Percentiles rank a stretch among this genome's conserved stretches.
These are phyloP conservation scores for Tachina grossa DNA, from an alignment of 2,888 invertebrate species.

Conservation along the genomic window DNA sequence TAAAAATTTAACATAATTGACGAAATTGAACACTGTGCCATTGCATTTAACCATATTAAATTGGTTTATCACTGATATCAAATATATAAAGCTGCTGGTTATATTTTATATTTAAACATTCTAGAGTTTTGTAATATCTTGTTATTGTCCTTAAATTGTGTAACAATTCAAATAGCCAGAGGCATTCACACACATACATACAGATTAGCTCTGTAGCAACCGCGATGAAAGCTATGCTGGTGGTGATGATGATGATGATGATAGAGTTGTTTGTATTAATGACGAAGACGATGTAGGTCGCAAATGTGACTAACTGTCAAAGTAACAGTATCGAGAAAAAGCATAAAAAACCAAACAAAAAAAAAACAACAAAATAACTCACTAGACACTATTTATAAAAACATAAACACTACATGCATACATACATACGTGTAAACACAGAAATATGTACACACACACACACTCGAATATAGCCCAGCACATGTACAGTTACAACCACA, in stretches of 20 bases:
- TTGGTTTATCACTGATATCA: background rate
- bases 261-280: slow-evolving; percentile 31
- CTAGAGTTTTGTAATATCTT: slow-evolving; percentile 25
- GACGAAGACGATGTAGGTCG: slow-evolving; percentile 64
- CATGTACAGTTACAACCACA: slow-evolving; percentile 3
- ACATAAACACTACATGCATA: slow-evolving; percentile 7
- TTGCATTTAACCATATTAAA: background rate
- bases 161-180: slow-evolving; percentile 50
- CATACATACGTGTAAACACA: background rate
- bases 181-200: slow-evolving; percentile 21
- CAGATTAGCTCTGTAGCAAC: background rate
- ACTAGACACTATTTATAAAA: slow-evolving; percentile 69
- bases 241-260: slow-evolving; percentile 41
- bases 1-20: too few relatives aligned
- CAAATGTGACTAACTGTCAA: slow-evolving; percentile 56
- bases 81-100: background rate
- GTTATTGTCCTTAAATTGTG: slow-evolving; percentile 47
- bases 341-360: background rate
- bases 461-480: background rate
- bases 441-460: background rate
- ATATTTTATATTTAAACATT: background rate
- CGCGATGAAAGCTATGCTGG: background rate
- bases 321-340: slow-evolving; percentile 41
- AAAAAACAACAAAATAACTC: slow-evolving; percentile 50
- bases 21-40: slow-evolving; percentile 11